Percentiles rank a stretch among this genome's conserved stretches.
Evolutionary conservation across 2,888 invertebrate species (phyloP).

Genomic region (Flexamia atlantica): DNA sequence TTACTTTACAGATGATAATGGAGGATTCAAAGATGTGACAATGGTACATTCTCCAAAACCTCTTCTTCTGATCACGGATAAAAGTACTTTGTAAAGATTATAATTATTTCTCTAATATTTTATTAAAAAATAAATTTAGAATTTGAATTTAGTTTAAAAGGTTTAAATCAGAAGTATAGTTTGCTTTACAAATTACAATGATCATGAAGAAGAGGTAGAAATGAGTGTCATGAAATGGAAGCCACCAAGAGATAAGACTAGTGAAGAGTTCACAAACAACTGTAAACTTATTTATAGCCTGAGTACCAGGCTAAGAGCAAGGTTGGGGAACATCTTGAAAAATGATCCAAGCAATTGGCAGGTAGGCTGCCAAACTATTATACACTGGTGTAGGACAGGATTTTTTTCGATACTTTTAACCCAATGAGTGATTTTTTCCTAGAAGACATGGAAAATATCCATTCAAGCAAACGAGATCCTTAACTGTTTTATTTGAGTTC

Average conservation of each 20-base stretch:
- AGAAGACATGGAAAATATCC: no score
- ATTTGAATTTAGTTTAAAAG: not conserved
- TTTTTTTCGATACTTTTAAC: no score
- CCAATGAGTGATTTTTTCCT: no score
- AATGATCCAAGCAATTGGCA: constrained; percentile 63
- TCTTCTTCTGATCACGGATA: constrained; percentile 44
- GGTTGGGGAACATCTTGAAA: constrained; percentile 65
- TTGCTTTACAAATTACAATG: not conserved
- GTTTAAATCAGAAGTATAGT: not conserved
- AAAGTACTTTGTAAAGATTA: not conserved
- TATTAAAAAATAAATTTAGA: not conserved
- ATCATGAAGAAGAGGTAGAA: constrained; percentile 48
- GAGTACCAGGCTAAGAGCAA: constrained; percentile 64
- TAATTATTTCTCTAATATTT: not conserved
- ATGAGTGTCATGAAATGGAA: constrained; percentile 67
- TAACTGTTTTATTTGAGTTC: no score
- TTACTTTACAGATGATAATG: constrained; percentile 29
- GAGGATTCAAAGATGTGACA: not conserved
- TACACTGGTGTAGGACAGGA: no score
- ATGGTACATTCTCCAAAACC: constrained; percentile 22
- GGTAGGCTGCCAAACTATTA: constrained; percentile 61
- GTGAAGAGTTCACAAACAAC: constrained; percentile 66
- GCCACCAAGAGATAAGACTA: constrained; percentile 66
- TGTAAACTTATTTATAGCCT: constrained; percentile 66
- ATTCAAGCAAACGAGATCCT: no score